Evolutionary conservation across 2,888 invertebrate species (phyloP).

Genomic region (Sphaerophoria rueppellii): DNA sequence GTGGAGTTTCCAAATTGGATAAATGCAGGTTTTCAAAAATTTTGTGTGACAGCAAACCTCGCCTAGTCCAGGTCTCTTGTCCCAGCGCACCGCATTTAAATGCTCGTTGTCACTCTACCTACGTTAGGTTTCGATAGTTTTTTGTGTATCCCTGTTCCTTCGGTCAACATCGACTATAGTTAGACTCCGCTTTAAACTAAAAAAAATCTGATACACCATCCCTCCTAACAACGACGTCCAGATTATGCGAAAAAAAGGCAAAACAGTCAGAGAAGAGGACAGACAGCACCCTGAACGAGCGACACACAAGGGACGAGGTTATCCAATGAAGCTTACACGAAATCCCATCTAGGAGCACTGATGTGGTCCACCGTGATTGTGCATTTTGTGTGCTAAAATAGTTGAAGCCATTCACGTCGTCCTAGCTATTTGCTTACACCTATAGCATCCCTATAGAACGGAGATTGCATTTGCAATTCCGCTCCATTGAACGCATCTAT

Average conservation of each 20-base stretch:
- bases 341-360: conserved; percentile 31
- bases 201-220: conserved; percentile 38
- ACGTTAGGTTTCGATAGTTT: background rate
- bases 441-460: background rate
- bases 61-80: background rate
- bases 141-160: background rate
- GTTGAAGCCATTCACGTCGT: conserved; percentile 62
- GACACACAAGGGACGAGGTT: conserved; percentile 1
- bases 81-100: conserved; percentile 56
- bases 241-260: background rate
- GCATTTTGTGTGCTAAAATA: conserved; percentile 36
- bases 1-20: conserved; percentile 20
- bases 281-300: no score
- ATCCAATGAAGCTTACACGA: conserved; percentile 36
- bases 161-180: background rate
- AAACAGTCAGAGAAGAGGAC: background rate
- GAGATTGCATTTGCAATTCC: conserved; percentile 57
- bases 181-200: background rate
- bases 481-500: conserved; percentile 60
- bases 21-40: conserved; percentile 52
- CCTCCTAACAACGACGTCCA: conserved; percentile 26
- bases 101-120: conserved; percentile 64
- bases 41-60: conserved; percentile 31
- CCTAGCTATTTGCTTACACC: conserved; percentile 40
- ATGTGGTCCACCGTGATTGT: conserved; percentile 4